Base-by-base conservation (phyloP, 2,797 vertebrate species). In the Manis javanica region DNA sequence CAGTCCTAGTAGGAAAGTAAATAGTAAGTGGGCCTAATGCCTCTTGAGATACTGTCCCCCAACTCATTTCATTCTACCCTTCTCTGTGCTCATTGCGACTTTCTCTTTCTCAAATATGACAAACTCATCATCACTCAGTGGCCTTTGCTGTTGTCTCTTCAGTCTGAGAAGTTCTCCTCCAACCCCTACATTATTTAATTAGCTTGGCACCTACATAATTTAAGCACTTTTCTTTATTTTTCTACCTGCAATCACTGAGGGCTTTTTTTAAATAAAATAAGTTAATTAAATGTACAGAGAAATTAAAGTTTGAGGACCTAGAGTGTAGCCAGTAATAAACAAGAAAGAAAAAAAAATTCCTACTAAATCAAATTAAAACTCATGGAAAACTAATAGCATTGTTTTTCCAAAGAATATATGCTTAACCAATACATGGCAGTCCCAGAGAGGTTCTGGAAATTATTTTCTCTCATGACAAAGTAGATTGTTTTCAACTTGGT, bases 401-500 rank as follows among this genome's bases (percentile, higher is more conserved):
- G 0, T 13, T 87, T 83, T 71, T 7, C 34, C 15, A 71, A 72
- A 77, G 18, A 49, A 42, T 84, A 12, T 69, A 12, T 55, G 1
- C 24, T 23, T 71, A 82, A 29, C 8, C 4, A 51, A 55, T 72
- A 61, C 2, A 18, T 93, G n/a, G 51, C 11, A 69, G 68, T 63
- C 37, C 39, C 9, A 55, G 26, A 2, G 19, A 72, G 61, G 31
- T 51, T 79, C 12, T 90, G 19, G 18, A 78, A 88, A 87, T 74
- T 34, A 57, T 46, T 74, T 68, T 59, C 59, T 90, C 24, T 84
- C 24, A 79, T 42, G n/a, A 87, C 71, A 85, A 95, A 46, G 23
- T 49, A 96, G 19, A 81, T 11, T 63, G 4, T 46, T 90, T 93
- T 66, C 63, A 91, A 53, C 21, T 59, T 83, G 53, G 85, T 93